Base-by-base conservation (phyloP, 1,140 invertebrate genomes). In the Heterodera schachtii region DNA sequence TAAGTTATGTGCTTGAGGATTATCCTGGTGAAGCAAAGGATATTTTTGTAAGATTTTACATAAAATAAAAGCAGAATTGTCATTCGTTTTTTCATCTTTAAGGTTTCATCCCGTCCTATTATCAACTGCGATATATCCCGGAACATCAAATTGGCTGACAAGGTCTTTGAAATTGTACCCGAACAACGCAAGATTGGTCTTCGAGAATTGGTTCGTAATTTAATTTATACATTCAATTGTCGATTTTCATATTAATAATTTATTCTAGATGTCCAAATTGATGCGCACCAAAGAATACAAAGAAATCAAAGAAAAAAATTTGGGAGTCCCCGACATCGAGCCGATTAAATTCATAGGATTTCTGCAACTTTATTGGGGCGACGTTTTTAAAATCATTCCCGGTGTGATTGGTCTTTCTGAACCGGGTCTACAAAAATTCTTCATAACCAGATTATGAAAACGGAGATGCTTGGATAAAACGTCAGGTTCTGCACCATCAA, bases 281-380 rank as follows among this genome's bases (percentile, higher is more conserved):
- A 69, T 41, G 8, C 13, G 31, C n/a, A 71, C 57, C 13, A 78
- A 78, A n/a, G 77, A 78, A 46, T 78, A 78, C 70, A 69, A 43
- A 52, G 77, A 78, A 11, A 9, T 78, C 11, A 78, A 64, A 21
- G 77, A 70, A n/a, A 78, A 78, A 9, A 47, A 47, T 66, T 6
- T 47, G 31, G 64, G 41, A 41, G 41, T 16, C 13, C 77, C 77
- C 31, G 21, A 78, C 66, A 69, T 78, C 44, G 77, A 78, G 70
- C 77, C 77, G 70, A 78, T 78, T 64, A 78, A 78, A 78, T 78
- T 78, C 77, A 78, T 49, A 49, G 77, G 77, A 31, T 78, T 78
- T 69, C 64, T 78, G 11, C 77, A 78, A 7, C 31, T 78, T 1
- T 78, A 78, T 66, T 78, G 77, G 77, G 44, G 70, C 49, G 77